Conservation (phyloP, 2,113 vertebrate genomes). For the Lipotes vexillifer region DNA sequence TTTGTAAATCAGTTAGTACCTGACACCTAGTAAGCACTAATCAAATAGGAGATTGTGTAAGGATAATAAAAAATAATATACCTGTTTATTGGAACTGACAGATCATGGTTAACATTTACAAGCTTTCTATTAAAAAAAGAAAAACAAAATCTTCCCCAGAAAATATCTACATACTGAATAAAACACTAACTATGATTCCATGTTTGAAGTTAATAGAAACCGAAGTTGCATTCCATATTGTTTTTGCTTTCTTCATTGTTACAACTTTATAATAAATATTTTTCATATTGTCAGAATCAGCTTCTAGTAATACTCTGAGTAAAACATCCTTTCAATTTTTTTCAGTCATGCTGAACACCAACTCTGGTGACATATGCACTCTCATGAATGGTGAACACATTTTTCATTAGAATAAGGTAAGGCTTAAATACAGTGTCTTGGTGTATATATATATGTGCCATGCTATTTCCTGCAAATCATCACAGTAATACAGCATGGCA, state of each 20-base stretch:
- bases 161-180: neutral
- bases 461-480: constrained; percentile 22
- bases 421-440: neutral
- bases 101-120: neutral
- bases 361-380: neutral
- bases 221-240: neutral
- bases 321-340: neutral
- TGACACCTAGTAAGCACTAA: neutral
- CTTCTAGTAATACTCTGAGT: neutral
- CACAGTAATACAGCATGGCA: neutral
- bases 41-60: neutral
- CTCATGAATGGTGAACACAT: neutral
- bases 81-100: neutral
- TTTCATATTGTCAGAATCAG: neutral
- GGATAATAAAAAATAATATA: neutral
- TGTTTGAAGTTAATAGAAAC: neutral
- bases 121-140: neutral
- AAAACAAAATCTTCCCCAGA: neutral
- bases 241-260: neutral
- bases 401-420: constrained; percentile 51
- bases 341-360: neutral
- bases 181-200: neutral
- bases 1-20: neutral
- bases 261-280: neutral
- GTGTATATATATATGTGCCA: neutral